Evolutionary conservation across 2,113 vertebrate species (phyloP).

Genomic region (Alligator mississippiensis): DNA sequence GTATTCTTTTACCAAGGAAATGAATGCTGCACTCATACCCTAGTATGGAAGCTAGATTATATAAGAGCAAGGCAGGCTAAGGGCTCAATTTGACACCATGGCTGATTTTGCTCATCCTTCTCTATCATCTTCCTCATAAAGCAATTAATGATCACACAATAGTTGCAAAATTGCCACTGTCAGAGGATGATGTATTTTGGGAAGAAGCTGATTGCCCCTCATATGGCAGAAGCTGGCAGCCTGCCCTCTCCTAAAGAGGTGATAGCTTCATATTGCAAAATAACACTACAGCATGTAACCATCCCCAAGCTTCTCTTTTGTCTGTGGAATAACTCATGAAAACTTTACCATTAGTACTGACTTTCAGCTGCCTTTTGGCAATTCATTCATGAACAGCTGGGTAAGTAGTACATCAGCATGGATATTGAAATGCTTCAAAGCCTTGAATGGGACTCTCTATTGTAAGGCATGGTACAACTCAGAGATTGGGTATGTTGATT

Average conservation of each 20-base stretch:
- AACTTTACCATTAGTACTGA: not conserved
- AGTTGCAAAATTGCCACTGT: not conserved
- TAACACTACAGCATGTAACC: not conserved
- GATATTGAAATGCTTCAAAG: fast-evolving
- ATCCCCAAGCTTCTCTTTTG: not conserved
- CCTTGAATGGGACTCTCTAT: not conserved
- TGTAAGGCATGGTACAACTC: not conserved
- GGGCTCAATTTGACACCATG: fast-evolving
- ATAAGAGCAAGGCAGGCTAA: not conserved
- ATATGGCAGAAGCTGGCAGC: not conserved
- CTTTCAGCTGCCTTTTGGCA: not conserved
- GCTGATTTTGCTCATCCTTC: not conserved
- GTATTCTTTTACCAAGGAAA: not conserved
- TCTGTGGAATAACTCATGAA: not conserved
- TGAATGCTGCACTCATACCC: not conserved
- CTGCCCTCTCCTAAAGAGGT: not conserved
- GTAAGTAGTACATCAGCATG: not conserved
- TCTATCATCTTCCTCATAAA: not conserved
- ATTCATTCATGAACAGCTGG: not conserved
- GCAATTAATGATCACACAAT: not conserved
- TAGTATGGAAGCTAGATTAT: fast-evolving
- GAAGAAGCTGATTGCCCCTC: fast-evolving
- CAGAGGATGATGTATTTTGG: fast-evolving
- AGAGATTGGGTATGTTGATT: not conserved
- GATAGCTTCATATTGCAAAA: not conserved